Base-by-base conservation (phyloP, 1,140 invertebrate genomes). In the Drosophila kurseongensis region DNA sequence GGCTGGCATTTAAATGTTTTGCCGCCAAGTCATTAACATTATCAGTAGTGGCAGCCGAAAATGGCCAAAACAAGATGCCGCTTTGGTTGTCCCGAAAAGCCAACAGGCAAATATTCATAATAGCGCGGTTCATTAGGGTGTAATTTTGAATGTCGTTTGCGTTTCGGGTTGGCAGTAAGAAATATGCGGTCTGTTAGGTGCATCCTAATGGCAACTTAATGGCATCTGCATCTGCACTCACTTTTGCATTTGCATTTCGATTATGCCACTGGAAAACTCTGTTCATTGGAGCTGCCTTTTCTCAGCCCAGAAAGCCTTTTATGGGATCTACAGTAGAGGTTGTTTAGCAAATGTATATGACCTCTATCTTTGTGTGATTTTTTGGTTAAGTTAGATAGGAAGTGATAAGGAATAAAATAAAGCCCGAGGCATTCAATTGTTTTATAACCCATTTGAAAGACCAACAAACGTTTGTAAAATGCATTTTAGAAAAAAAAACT, bases 201-300 rank as follows among this genome's bases (percentile, higher is more conserved):
- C 80, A 50, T 48, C 77, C 48, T 84, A 83, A 83, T 83, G 80
- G 71, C 61, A 45, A 75, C 65, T 79, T 83, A 83, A 83, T 83
- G 80, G 75, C 38, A 35, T 44, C 54, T 55, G 50, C 60, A 44
- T 32, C 45, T 16, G 38, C 60, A 51, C 32, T 61, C 65, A 52
- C 40, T 65, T 8, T 50, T 35, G 50, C 32, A 16, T 14, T 27
- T 40, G 38, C 51, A 56, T 29, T 32, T 45, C 16, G 52, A 55
- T 40, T 42, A 44, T 40, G 36, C 40, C 14, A 12, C 14, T 6
- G 29, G 29, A 4, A 16, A 51, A 16, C 14, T 6, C 1, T 27
- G n/a, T 7, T 47, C 23, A 36, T 36, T 9, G 12, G n/a, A 51
- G 36, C 16, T 23, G 23, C 14, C 14, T 7, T 12, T 36, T 36